phyloP scores from a whole-genome alignment of 2,888 invertebrate genomes.

The Spodoptera exigua region DNA sequence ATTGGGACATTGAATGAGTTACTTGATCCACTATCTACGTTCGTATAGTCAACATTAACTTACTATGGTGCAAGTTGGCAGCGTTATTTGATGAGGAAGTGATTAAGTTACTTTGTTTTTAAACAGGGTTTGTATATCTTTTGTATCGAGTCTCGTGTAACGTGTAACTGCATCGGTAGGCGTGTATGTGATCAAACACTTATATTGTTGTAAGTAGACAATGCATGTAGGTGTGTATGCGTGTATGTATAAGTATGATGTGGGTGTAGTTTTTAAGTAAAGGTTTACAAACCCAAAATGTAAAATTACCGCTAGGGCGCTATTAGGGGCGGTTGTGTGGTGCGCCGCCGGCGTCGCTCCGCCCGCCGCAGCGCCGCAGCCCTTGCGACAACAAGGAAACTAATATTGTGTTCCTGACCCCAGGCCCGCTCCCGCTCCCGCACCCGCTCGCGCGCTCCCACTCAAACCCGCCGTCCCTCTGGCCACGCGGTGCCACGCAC shows the following conservation, averaged over 20 bases:
- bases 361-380: slow-evolving; percentile 87
- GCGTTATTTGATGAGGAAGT: slow-evolving; percentile 81
- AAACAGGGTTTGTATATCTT: slow-evolving; percentile 87
- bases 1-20: slow-evolving; percentile 54
- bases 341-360: slow-evolving; percentile 85
- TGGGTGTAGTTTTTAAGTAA: slow-evolving; percentile 85
- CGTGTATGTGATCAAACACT: slow-evolving; percentile 55
- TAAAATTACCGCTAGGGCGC: slow-evolving; percentile 89
- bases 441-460: slow-evolving; percentile 69
- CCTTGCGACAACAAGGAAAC: slow-evolving; percentile 90
- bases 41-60: slow-evolving; percentile 73
- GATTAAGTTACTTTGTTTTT: slow-evolving; percentile 73
- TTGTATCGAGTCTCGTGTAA: slow-evolving; percentile 67
- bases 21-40: slow-evolving; percentile 63
- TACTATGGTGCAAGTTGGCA: slow-evolving; percentile 84
- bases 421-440: slow-evolving; percentile 74
- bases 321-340: slow-evolving; percentile 86
- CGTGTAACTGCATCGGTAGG: slow-evolving; percentile 49
- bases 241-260: slow-evolving; percentile 58
- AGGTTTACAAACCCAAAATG: slow-evolving; percentile 89
- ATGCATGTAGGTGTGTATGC: slow-evolving; percentile 57
- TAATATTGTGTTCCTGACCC: slow-evolving; percentile 89
- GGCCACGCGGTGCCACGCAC: slow-evolving; percentile 48
- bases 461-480: slow-evolving; percentile 78
- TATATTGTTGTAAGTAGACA: slow-evolving; percentile 51